Evolutionary conservation across 1,140 invertebrate species (phyloP).

Genomic region (Diorhabda sublineata): DNA sequence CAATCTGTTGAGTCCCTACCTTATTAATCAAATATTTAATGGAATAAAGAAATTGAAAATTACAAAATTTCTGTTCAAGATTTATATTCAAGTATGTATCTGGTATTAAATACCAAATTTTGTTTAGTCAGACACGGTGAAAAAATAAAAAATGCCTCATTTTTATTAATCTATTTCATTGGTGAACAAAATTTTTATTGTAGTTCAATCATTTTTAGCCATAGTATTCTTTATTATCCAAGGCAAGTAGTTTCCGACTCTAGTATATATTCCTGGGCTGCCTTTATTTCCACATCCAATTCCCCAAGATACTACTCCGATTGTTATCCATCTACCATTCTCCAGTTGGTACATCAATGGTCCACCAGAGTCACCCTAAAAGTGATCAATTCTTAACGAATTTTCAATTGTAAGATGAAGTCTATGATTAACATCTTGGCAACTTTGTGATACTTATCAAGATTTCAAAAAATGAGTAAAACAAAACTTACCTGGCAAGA

Average conservation of each 20-base stretch:
- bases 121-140: too few relatives aligned
- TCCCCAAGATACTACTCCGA: slow-evolving; percentile 82
- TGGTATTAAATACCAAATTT: too few relatives aligned
- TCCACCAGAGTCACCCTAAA: slow-evolving; percentile 78
- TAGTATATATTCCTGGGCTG: slow-evolving; percentile 68
- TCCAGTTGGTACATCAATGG: slow-evolving; percentile 68
- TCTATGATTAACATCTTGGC: too few relatives aligned
- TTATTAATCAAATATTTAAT: too few relatives aligned
- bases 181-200: not conserved
- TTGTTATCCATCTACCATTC: slow-evolving; percentile 67
- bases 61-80: too few relatives aligned
- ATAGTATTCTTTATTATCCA: slow-evolving; percentile 68
- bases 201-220: slow-evolving; percentile 26
- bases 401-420: too few relatives aligned
- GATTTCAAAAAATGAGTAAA: not conserved
- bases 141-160: too few relatives aligned
- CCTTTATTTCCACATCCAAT: slow-evolving; percentile 64
- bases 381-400: not conserved
- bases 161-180: not conserved
- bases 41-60: too few relatives aligned
- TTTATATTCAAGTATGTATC: too few relatives aligned
- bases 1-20: too few relatives aligned
- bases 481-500: slow-evolving; percentile 65
- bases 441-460: too few relatives aligned
- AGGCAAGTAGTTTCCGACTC: slow-evolving; percentile 64